These are phyloP conservation scores for Osmerus mordax DNA, from an alignment of 2,113 vertebrate species.

Conservation along the genomic window DNA sequence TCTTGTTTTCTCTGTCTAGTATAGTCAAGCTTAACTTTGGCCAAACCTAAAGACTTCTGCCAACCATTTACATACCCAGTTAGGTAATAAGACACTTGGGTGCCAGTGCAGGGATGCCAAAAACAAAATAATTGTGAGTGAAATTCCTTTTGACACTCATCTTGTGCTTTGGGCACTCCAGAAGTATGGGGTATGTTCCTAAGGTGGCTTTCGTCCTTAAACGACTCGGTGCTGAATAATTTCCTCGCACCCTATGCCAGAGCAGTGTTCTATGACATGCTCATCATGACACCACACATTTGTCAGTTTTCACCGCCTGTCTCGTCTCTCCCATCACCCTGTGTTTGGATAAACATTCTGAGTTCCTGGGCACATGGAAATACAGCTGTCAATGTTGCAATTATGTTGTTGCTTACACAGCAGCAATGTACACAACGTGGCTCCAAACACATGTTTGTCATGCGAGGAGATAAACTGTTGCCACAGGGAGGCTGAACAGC, in stretches of 20 bases:
- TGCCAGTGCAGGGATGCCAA: constrained; percentile 30
- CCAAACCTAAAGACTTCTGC: constrained; percentile 6
- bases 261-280: constrained; percentile 33
- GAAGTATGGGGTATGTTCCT: constrained; percentile 24
- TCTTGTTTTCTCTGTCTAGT: neutral
- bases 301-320: constrained; percentile 44
- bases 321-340: constrained; percentile 28
- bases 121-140: constrained; percentile 62
- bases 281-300: constrained; percentile 51
- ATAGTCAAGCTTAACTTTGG: neutral
- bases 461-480: constrained; percentile 17
- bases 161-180: constrained; percentile 39
- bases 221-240: constrained; percentile 55
- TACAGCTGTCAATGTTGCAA: constrained; percentile 43
- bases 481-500: constrained; percentile 39
- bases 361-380: constrained; percentile 24
- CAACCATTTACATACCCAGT: constrained; percentile 6
- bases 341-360: constrained; percentile 45
- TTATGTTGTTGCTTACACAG: constrained; percentile 26
- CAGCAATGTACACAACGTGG: constrained; percentile 25
- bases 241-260: constrained; percentile 25
- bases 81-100: constrained; percentile 26
- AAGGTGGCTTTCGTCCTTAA: constrained; percentile 25
- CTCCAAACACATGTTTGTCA: constrained; percentile 37
- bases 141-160: constrained; percentile 63